Percentiles rank a stretch among this genome's conserved stretches.
These are phyloP conservation scores for Thyatira batis DNA, from an alignment of 2,888 invertebrate species.

Conservation along the genomic window DNA sequence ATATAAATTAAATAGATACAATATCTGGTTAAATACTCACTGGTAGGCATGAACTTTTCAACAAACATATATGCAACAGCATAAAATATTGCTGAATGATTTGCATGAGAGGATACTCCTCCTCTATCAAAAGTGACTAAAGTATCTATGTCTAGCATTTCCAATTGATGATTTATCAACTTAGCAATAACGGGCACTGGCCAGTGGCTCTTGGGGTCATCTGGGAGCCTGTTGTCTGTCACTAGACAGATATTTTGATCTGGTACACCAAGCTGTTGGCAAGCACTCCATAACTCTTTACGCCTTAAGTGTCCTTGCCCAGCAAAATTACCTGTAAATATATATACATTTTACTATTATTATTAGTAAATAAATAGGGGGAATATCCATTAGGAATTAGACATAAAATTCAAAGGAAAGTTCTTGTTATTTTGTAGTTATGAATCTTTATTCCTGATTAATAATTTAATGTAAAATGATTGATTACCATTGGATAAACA, in stretches of 20 bases:
- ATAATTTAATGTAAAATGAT: neutral
- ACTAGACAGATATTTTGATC: slow-evolving; percentile 88
- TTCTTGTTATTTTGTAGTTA: too few species aligned
- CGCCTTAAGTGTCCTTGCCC: slow-evolving; percentile 85
- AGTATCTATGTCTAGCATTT: slow-evolving; percentile 89
- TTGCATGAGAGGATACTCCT: slow-evolving; percentile 96
- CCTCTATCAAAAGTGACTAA: slow-evolving; percentile 96
- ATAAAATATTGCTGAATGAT: slow-evolving; percentile 94
- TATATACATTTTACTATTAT: slow-evolving; percentile 1
- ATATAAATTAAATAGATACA: slow-evolving; percentile 2
- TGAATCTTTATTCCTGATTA: too few species aligned
- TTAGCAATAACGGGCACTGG: slow-evolving; percentile 76
- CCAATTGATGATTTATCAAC: slow-evolving; percentile 81
- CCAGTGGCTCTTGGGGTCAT: slow-evolving; percentile 91
- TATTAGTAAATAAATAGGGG: too few species aligned
- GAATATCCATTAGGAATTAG: neutral
- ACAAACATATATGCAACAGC: slow-evolving; percentile 90
- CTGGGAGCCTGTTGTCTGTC: slow-evolving; percentile 88
- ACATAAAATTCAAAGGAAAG: too few species aligned
- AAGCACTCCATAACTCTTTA: slow-evolving; percentile 91
- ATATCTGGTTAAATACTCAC: slow-evolving; percentile 76
- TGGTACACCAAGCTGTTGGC: slow-evolving; percentile 89
- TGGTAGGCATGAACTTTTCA: slow-evolving; percentile 87
- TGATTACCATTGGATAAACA: slow-evolving; percentile 91
- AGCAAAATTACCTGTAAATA: slow-evolving; percentile 84